Percentiles rank a stretch among this genome's conserved stretches.
Evolutionary conservation across 2,113 vertebrate species (phyloP).

Genomic region (Zosterops borbonicus): DNA sequence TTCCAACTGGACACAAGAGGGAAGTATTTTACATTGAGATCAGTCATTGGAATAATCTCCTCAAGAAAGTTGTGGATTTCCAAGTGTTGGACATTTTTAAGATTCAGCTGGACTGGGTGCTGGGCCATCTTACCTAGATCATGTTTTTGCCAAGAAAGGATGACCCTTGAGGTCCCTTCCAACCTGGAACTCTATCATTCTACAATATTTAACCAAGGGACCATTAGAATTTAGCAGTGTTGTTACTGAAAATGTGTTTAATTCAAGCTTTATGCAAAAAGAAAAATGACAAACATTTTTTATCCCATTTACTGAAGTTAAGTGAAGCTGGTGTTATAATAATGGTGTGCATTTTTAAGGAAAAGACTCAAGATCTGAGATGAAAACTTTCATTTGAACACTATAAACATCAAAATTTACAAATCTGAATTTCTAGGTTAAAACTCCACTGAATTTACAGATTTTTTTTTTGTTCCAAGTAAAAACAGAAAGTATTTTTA

Average conservation of each 20-base stretch:
- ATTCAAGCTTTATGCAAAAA: neutral
- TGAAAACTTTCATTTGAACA: neutral
- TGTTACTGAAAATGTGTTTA: neutral
- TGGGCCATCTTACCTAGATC: neutral
- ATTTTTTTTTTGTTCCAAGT: neutral
- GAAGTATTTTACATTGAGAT: neutral
- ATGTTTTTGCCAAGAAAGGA: neutral
- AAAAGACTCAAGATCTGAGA: neutral
- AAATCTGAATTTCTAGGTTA: neutral
- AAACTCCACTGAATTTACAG: neutral
- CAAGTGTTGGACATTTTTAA: neutral
- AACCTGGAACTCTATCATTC: neutral
- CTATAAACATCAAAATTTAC: neutral
- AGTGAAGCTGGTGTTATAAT: neutral
- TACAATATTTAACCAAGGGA: neutral
- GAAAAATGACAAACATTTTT: neutral
- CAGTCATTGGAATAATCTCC: neutral
- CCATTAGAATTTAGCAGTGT: neutral
- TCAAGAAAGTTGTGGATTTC: neutral
- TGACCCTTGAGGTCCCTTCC: neutral
- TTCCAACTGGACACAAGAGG: neutral
- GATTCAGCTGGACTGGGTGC: neutral
- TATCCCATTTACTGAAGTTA: neutral
- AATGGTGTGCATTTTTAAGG: neutral
- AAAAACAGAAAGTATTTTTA: neutral